Percentiles rank a stretch among this genome's conserved stretches.
Conservation (phyloP, 1,140 invertebrate species). For the Diorhabda carinulata region DNA sequence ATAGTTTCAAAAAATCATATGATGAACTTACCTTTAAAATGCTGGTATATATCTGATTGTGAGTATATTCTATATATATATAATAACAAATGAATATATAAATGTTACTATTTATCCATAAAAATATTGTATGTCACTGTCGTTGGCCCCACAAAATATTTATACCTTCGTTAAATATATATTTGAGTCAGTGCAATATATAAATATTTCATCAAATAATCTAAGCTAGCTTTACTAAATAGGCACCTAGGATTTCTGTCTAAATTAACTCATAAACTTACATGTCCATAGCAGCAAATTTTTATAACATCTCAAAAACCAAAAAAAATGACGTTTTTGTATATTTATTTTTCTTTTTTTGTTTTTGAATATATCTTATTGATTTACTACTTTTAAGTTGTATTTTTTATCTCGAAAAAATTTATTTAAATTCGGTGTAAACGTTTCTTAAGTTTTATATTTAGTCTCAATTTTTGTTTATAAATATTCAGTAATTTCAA, state of each 20-base stretch:
- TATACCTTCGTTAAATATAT: neutral
- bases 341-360: neutral
- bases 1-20: neutral
- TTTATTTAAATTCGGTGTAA: neutral
- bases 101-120: neutral
- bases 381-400: neutral
- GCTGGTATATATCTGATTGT: neutral
- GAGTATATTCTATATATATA: neutral
- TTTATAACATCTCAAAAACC: neutral
- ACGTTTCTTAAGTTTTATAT: neutral
- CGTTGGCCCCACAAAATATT: neutral
- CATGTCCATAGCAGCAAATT: neutral
- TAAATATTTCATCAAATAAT: neutral
- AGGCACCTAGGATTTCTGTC: neutral
- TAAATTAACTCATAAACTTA: neutral
- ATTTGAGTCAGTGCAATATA: neutral
- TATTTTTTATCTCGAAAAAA: neutral
- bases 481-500: neutral
- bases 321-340: neutral
- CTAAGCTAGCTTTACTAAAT: neutral
- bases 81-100: neutral
- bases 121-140: neutral
- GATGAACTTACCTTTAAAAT: neutral
- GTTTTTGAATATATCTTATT: neutral
- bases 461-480: neutral